Evolutionary conservation across 2,888 invertebrate species (phyloP).

Genomic region (Leptogaster cylindrica): DNA sequence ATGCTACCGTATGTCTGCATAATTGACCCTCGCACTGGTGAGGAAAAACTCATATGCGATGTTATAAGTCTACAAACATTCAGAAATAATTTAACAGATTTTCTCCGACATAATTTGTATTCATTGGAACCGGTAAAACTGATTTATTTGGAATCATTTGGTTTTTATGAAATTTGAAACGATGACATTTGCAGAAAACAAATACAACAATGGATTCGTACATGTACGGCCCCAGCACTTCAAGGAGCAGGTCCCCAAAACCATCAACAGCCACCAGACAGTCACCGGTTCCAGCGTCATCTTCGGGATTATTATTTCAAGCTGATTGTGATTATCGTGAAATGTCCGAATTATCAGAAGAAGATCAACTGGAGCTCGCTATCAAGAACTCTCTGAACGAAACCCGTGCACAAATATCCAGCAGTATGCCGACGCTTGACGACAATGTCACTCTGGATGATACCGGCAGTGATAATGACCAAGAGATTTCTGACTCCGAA

Average conservation of each 20-base stretch:
- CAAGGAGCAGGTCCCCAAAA: slow-evolving; percentile 6
- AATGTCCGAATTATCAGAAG: slow-evolving; percentile 55
- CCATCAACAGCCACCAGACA: background rate
- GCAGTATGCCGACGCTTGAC: background rate
- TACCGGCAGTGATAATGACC: slow-evolving; percentile 31
- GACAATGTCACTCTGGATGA: slow-evolving; percentile 32
- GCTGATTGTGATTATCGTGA: background rate
- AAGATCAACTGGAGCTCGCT: slow-evolving; percentile 59
- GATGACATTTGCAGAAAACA: background rate
- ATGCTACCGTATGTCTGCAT: slow-evolving; percentile 70
- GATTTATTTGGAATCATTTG: too few relatives aligned
- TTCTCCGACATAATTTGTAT: slow-evolving; percentile 18
- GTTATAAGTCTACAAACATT: slow-evolving; percentile 53
- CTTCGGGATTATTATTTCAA: background rate
- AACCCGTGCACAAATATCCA: slow-evolving; percentile 39
- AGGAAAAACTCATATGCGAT: slow-evolving; percentile 62
- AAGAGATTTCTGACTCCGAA: slow-evolving; percentile 45
- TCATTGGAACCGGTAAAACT: slow-evolving; percentile 27
- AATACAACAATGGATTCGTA: background rate
- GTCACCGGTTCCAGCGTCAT: background rate
- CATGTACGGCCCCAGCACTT: slow-evolving; percentile 2
- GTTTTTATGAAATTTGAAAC: too few relatives aligned
- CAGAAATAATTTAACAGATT: slow-evolving; percentile 47
- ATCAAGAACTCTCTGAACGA: slow-evolving; percentile 61
- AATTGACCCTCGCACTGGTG: slow-evolving; percentile 73